These are phyloP conservation scores for Tipula helvola DNA, from an alignment of 2,888 invertebrate genomes.

Conservation along the genomic window DNA sequence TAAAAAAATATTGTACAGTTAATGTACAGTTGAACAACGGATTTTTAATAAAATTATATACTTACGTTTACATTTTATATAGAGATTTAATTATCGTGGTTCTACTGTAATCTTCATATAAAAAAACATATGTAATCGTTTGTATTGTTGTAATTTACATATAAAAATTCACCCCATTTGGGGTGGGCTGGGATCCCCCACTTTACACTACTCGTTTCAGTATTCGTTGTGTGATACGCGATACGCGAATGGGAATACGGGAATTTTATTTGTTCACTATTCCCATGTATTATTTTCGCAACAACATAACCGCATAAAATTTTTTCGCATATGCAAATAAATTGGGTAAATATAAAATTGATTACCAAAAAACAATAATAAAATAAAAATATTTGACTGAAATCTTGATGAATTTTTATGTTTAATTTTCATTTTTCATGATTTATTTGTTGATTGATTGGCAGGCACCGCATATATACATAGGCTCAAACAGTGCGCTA, in stretches of 20 bases:
- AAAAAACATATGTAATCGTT: no score
- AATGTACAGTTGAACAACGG: no score
- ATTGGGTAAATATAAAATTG: neutral
- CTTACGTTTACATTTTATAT: no score
- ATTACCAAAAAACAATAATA: neutral
- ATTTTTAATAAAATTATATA: no score
- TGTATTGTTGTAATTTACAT: no score
- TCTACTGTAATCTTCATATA: no score
- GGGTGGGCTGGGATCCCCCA: no score
- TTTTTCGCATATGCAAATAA: neutral
- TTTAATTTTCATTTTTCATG: neutral
- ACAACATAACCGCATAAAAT: neutral
- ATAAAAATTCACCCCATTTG: no score
- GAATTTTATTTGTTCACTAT: neutral
- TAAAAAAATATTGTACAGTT: no score
- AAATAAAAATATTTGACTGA: neutral
- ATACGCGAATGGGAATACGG: neutral
- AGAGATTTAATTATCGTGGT: no score
- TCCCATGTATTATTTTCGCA: neutral
- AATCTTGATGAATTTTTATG: neutral
- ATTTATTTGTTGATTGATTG: neutral
- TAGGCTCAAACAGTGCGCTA: neutral
- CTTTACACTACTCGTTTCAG: no score
- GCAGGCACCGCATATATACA: neutral
- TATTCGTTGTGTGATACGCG: no score